Conservation (phyloP, 2,797 vertebrate genomes). For the Dipus sagitta region DNA sequence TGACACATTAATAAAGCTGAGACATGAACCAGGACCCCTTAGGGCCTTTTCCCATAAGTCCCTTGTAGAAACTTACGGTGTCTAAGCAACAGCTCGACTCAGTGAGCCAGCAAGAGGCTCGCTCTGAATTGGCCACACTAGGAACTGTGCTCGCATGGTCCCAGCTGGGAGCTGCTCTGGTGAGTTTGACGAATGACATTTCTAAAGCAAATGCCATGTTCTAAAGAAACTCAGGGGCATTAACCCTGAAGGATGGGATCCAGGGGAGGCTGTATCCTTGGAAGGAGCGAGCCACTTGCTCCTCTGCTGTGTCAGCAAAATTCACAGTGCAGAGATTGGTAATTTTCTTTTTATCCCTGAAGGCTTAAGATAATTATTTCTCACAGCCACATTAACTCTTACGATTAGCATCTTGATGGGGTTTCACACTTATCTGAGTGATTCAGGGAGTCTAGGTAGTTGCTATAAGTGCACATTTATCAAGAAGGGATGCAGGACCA, state of each 20-base stretch:
- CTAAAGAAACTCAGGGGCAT: conserved; percentile 60
- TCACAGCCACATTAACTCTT: conserved; percentile 64
- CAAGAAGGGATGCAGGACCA: conserved; percentile 51
- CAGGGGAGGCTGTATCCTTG: conserved; percentile 51
- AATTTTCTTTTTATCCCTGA: conserved; percentile 69
- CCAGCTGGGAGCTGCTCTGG: conserved; percentile 79
- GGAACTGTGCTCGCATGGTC: conserved; percentile 80
- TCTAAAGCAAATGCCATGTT: conserved; percentile 60
- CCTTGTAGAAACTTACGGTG: conserved; percentile 71
- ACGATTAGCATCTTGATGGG: conserved; percentile 67
- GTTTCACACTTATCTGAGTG: conserved; percentile 55
- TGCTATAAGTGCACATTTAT: not conserved
- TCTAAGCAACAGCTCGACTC: conserved; percentile 85
- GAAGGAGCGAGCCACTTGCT: not conserved
- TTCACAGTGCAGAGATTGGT: conserved; percentile 23
- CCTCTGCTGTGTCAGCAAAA: conserved; percentile 67
- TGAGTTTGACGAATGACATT: not conserved
- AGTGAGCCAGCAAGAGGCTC: conserved; percentile 62
- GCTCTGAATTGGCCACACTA: conserved; percentile 73
- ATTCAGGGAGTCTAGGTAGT: conserved; percentile 6
- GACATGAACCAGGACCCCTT: conserved; percentile 70
- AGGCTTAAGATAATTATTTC: conserved; percentile 75
- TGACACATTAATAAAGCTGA: conserved; percentile 79
- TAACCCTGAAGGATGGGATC: conserved; percentile 32
- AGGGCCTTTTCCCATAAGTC: conserved; percentile 62